Evolutionary conservation across 2,888 invertebrate species (phyloP), one percentile per base, ranked within the genome.

Genomic region (Tetragnatha montana): DNA sequence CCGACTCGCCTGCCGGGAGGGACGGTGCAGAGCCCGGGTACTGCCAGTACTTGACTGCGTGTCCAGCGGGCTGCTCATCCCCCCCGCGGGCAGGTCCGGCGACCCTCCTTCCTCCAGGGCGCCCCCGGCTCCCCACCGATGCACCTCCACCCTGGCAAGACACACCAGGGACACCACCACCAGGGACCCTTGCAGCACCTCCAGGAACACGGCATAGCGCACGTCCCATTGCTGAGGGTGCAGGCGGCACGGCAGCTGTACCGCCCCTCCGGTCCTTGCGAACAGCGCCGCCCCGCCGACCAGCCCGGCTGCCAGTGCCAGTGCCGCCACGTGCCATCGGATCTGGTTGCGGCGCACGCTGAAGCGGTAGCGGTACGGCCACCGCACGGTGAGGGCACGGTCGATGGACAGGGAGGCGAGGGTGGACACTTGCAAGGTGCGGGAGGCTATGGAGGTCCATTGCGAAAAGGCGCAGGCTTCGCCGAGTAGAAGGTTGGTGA

Each of bases 241-340:
- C 91, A 94, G 93, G 78, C 92, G 93, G 92, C 95, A 95, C 4
- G 35, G 35, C 35, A 35, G 35, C 60, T 60, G 60, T 0, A 0
- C 0, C 14, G 0, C 35, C 69, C 4, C 22, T 14, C 8, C 78
- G 14, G 12, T 75, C 10, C 91, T 92, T 1, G 95, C 95, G 88
- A 95, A 93, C 22, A 95, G 93, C 21, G 94, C 94, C 17, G 95
- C 95, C 0, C 94, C 94, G 0, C 95, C 95, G 2, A 95, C 94
- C 92, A 95, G 94, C 2, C 94, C 94, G 91, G 94, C 94, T 50
- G 95, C 92, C 21, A 94, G 94, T 12, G 94, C 94, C 88, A 95
- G 92, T 80, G 94, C 95, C 87, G 94, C 94, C 83, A 95, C 92
- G 92, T 95, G 95, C 92, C 95, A 95, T 60, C 93, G 92, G 60